Conservation (phyloP, 2,797 vertebrate species). For the Mallotus villosus region DNA sequence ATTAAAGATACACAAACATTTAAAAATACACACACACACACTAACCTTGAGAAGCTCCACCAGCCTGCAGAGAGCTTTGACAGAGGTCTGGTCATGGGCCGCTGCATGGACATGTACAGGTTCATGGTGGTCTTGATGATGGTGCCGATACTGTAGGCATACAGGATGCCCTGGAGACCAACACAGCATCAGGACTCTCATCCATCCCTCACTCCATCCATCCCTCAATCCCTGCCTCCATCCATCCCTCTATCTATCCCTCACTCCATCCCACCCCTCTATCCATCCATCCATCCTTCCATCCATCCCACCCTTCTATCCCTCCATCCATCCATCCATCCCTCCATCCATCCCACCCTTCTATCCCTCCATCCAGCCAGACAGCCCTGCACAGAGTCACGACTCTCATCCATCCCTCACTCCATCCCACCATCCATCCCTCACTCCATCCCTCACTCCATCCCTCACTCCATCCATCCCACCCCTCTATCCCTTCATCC, state of each 20-base stretch:
- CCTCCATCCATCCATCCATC: too few relatives aligned
- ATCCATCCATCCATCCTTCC: too few relatives aligned
- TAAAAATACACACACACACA: constrained; percentile 1
- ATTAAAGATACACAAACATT: neutral
- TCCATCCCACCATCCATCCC: too few relatives aligned
- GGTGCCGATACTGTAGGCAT: constrained; percentile 93
- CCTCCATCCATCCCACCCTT: too few relatives aligned
- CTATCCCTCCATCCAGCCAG: too few relatives aligned
- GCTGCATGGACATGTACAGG: constrained; percentile 96
- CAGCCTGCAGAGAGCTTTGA: constrained; percentile 94
- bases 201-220: neutral
- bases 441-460: too few relatives aligned
- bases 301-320: too few relatives aligned
- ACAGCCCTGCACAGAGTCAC: too few relatives aligned
- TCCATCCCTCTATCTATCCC: too few relatives aligned
- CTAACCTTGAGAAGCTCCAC: constrained; percentile 93
- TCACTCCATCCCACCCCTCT: too few relatives aligned
- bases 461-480: neutral
- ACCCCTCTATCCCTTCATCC: neutral
- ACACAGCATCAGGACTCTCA: neutral
- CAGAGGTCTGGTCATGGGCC: constrained; percentile 97
- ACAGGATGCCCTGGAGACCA: constrained; percentile 88
- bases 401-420: too few relatives aligned
- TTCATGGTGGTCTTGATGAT: constrained; percentile 98
- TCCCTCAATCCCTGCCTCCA: too few relatives aligned